A percentile compares a stretch with the other conserved stretches of the same genome.
These are phyloP conservation scores for Champsocephalus gunnari DNA, from an alignment of 2,797 vertebrate genomes.

Conservation along the genomic window DNA sequence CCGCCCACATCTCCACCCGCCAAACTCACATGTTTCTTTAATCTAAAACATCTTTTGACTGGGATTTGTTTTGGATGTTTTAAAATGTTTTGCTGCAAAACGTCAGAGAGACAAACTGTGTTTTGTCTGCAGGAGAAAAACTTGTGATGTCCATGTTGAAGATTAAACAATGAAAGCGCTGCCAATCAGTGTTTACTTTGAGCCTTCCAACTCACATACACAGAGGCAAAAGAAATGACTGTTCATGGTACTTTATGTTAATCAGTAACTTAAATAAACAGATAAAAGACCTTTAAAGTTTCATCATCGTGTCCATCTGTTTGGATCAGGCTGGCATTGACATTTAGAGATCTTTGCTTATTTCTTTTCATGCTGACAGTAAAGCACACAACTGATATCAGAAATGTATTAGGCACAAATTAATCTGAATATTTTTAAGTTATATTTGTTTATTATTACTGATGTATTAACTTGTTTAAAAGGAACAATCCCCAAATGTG, in stretches of 20 bases:
- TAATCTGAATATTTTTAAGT: too few species aligned
- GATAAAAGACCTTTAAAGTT: background rate
- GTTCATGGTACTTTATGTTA: constrained; percentile 1
- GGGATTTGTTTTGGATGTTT: background rate
- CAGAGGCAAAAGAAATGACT: constrained; percentile 2
- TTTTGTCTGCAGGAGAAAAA: constrained; percentile 14
- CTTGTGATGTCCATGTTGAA: constrained; percentile 7
- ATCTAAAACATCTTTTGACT: background rate
- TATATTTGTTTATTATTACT: too few species aligned
- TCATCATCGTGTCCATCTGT: background rate
- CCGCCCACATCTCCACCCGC: constrained; percentile 14
- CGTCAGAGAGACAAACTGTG: fast-evolving
- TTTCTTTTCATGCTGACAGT: background rate
- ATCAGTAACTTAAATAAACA: constrained; percentile 6
- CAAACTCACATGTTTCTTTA: background rate
- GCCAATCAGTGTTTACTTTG: constrained; percentile 35
- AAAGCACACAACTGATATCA: too few species aligned
- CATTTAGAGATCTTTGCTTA: background rate
- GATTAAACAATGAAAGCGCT: constrained; percentile 38
- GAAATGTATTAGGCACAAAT: too few species aligned
- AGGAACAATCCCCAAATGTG: too few species aligned
- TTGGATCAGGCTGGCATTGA: background rate
- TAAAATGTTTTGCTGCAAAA: background rate
- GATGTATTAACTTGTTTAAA: too few species aligned
- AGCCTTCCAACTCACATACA: constrained; percentile 36